Conservation (phyloP, 1,140 invertebrate genomes). For the Papilio xuthus region DNA sequence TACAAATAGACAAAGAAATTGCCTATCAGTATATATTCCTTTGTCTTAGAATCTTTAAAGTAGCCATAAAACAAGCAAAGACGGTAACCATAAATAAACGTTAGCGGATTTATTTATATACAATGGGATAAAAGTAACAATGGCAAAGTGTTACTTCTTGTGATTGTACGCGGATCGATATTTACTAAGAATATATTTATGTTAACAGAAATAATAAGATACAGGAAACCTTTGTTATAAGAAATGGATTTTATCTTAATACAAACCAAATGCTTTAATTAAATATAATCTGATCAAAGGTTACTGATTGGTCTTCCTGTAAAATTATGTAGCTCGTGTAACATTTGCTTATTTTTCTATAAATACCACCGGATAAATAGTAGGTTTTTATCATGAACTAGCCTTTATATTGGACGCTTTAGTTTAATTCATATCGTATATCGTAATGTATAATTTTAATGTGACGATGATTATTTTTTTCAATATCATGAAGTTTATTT, state of each 20-base stretch:
- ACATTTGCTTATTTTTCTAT: neutral
- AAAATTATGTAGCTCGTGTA: neutral
- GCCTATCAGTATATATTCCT: neutral
- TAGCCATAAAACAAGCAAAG: neutral
- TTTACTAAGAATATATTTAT: constrained; percentile 5
- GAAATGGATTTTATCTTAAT: neutral
- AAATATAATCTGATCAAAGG: neutral
- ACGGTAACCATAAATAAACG: neutral
- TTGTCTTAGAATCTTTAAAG: neutral
- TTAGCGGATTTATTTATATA: constrained; percentile 11
- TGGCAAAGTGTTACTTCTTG: neutral
- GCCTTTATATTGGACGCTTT: no score
- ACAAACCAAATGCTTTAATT: neutral
- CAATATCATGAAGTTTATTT: no score
- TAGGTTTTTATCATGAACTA: no score
- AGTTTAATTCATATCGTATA: no score
- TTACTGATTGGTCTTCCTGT: neutral
- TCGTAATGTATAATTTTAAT: no score
- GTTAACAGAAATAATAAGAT: neutral
- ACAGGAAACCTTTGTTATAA: constrained; percentile 17
- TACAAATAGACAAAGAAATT: neutral
- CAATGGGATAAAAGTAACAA: constrained; percentile 18
- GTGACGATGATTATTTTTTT: no score
- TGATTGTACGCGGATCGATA: neutral
- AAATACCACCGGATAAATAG: no score